These are phyloP conservation scores for Catalaphyllia jardinei DNA, from an alignment of 64 coral and sea anemone species.

Conservation along the genomic window DNA sequence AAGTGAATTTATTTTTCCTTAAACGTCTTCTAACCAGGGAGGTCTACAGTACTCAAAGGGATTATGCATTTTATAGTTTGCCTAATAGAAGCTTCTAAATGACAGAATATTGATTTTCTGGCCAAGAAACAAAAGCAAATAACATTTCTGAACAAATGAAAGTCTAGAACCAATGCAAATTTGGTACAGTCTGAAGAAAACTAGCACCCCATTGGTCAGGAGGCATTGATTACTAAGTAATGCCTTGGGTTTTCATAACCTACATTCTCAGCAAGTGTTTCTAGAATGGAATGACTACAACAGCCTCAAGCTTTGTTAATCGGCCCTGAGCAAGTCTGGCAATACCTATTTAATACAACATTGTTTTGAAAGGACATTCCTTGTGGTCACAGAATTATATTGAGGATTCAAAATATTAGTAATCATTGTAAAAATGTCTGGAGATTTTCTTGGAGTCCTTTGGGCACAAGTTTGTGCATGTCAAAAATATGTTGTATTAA, in stretches of 20 bases:
- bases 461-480: not conserved
- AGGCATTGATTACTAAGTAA: not conserved
- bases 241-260: not conserved
- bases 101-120: constrained; percentile 18
- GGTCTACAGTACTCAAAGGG: not conserved
- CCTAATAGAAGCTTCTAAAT: constrained; percentile 13
- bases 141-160: constrained; percentile 24
- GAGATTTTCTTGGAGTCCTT: not conserved
- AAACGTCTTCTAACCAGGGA: not conserved
- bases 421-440: not conserved
- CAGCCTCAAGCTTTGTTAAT: constrained; percentile 5
- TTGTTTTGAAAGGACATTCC: constrained; percentile 11
- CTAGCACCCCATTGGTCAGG: not conserved
- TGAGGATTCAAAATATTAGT: constrained; percentile 2
- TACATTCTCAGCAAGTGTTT: not conserved
- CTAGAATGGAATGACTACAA: not conserved
- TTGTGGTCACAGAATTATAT: constrained; percentile 14
- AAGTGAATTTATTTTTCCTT: not conserved
- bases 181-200: constrained; percentile 11
- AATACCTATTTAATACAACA: constrained; percentile 4
- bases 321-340: not conserved
- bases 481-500: not conserved
- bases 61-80: not conserved
- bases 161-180: constrained; percentile 47
- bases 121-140: not conserved